Evolutionary conservation across 2,113 vertebrate genomes (phyloP).

Genomic region (Nestor notabilis): DNA sequence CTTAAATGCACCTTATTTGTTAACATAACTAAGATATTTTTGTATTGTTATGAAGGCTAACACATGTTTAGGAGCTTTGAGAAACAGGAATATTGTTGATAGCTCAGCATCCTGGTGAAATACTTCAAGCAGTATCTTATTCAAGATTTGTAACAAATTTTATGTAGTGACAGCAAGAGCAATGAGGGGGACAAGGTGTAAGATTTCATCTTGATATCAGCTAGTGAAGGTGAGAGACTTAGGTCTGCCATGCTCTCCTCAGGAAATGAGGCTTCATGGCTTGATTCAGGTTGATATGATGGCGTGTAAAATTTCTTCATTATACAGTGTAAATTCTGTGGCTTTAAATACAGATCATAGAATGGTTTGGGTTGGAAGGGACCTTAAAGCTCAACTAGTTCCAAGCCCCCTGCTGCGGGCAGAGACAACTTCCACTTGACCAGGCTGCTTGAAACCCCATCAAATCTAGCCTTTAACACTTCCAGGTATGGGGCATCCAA

Average conservation of each 20-base stretch:
- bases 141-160: neutral
- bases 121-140: neutral
- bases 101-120: accelerated
- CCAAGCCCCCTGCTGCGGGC: accelerated
- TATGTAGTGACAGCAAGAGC: no score
- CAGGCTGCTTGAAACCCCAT: neutral
- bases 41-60: neutral
- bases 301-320: neutral
- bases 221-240: neutral
- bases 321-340: neutral
- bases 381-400: neutral
- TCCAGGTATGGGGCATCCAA: neutral
- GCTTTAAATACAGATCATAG: neutral
- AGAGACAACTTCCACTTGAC: neutral
- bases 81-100: neutral
- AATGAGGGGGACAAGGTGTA: neutral
- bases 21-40: neutral
- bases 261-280: neutral
- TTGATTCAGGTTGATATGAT: neutral
- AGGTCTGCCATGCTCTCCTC: neutral
- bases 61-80: neutral
- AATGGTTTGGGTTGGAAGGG: neutral
- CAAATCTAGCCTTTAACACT: neutral
- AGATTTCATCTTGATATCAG: neutral
- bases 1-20: neutral